Base-by-base conservation (phyloP, 1,140 invertebrate genomes). In the Goniozus legneri region DNA sequence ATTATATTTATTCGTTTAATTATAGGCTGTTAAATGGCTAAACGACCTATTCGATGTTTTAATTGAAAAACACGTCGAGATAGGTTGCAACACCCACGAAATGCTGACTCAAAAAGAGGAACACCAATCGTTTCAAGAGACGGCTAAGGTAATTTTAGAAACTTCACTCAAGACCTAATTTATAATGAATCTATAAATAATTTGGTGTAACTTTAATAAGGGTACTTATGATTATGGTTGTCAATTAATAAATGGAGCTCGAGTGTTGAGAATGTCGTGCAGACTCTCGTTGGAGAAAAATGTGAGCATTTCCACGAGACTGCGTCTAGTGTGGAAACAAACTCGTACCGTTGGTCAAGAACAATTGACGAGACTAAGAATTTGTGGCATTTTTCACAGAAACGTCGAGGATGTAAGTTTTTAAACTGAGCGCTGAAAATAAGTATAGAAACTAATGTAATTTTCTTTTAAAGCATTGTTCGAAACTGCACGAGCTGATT, bases 221-320 rank as follows among this genome's bases (percentile, higher is more conserved):
- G 84, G 84, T 21, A 89, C 87, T 2, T 89, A 85, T 62, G 84
- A 89, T 39, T 91, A 89, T 60, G 88, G 88, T 3, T 85, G 83
- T 59, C 86, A 89, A 71, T 65, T 89, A 39, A 71, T 89, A 8
- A 84, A 85, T 56, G 87, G 86, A 10, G 83, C 87, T n/a, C 70
- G 87, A 31, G 79, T 85, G n/a, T 60, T 91, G 12, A 69, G 88
- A 39, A 80, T 86, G 36, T 87, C 87, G 15, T 86, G 87, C 63
- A 83, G 86, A 60, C 69, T 85, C 44, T 71, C 80, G n/a, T 62
- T 84, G 32, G 78, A 79, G 10, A 74, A 73, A 3, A 86, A 86
- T 53, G 73, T 72, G 6, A 65, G 67, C 36, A 64, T 84, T 8
- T 73, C 77, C 27, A 64, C 77, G 30, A 72, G 76, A 56, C 69